Percentiles rank a stretch among this genome's conserved stretches.
Conservation (phyloP, 2,113 vertebrate species). For the Poicephalus meyeri region DNA sequence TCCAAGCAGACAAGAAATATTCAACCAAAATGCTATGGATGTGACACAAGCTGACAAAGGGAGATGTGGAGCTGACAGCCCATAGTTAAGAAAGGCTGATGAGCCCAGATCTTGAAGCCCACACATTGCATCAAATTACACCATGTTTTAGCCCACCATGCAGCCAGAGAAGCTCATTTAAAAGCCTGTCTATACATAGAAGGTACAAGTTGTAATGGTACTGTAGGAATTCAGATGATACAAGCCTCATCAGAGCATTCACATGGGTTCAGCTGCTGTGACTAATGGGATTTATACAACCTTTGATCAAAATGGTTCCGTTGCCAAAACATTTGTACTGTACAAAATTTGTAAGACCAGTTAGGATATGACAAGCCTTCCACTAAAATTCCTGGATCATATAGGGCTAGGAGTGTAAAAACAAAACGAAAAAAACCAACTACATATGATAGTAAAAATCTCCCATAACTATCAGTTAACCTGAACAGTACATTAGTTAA, state of each 20-base stretch:
- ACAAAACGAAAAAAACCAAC: neutral
- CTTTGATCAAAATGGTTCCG: conserved; percentile 1
- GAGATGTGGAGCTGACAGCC: neutral
- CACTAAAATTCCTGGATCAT: neutral
- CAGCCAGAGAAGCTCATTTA: neutral
- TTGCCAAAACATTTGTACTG: neutral
- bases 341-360: neutral
- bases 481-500: neutral
- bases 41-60: neutral
- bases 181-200: neutral
- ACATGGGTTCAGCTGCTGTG: neutral
- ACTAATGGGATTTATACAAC: neutral
- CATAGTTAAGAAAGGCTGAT: neutral
- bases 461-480: neutral
- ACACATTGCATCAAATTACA: neutral
- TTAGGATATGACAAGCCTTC: neutral
- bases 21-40: neutral
- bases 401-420: neutral
- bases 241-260: neutral
- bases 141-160: neutral
- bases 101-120: neutral
- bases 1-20: neutral
- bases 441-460: neutral
- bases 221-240: neutral
- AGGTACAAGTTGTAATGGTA: neutral